Percentiles rank a stretch among this genome's conserved stretches.
Evolutionary conservation across 2,113 vertebrate genomes (phyloP).

Genomic region (Dromas ardeola): DNA sequence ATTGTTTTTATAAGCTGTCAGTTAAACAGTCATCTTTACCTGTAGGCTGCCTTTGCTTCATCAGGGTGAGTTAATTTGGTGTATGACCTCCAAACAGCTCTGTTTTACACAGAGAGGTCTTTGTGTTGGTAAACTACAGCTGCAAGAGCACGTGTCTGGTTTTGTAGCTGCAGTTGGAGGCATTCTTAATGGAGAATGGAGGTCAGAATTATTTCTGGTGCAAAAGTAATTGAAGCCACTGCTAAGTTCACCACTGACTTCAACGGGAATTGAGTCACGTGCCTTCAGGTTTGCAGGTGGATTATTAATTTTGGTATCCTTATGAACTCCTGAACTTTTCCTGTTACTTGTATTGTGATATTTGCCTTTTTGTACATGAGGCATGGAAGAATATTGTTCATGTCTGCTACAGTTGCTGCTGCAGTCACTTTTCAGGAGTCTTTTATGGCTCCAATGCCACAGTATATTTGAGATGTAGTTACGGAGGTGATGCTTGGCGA

Average conservation of each 20-base stretch:
- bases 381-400: background rate
- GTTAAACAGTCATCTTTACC: background rate
- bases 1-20: background rate
- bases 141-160: background rate
- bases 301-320: background rate
- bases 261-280: fast-evolving
- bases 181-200: background rate
- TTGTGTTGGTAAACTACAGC: background rate
- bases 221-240: background rate
- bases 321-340: background rate
- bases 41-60: background rate
- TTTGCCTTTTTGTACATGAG: background rate
- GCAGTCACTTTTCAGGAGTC: background rate
- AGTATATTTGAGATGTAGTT: background rate
- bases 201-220: background rate
- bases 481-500: background rate
- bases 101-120: background rate
- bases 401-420: background rate
- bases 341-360: background rate
- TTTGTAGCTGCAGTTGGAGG: background rate
- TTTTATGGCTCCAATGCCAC: fast-evolving
- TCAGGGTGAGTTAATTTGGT: background rate
- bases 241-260: background rate
- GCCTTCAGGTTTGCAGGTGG: background rate
- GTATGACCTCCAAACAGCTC: background rate